Percentiles rank a stretch among this genome's conserved stretches.
Conservation (phyloP, 2,113 vertebrate genomes). For the Nothoprocta pentlandii region DNA sequence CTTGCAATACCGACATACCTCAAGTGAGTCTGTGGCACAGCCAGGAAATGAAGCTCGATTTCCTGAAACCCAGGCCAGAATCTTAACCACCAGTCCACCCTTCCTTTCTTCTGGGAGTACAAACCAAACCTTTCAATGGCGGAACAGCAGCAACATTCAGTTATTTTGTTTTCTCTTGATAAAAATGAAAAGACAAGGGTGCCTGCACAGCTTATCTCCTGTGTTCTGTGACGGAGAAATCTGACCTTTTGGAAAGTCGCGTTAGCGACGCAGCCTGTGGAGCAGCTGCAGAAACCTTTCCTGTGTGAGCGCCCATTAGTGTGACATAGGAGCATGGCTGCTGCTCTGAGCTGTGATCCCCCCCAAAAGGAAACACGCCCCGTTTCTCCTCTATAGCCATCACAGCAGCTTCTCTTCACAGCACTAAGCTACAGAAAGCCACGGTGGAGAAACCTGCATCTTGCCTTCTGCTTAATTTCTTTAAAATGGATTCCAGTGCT, state of each 20-base stretch:
- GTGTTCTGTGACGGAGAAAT: neutral
- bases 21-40: neutral
- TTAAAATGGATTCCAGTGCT: neutral
- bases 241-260: neutral
- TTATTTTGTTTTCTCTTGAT: neutral
- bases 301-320: neutral
- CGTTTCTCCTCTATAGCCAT: neutral
- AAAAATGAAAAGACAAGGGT: neutral
- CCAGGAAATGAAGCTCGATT: neutral
- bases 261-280: neutral
- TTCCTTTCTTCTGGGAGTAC: neutral
- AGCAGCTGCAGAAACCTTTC: neutral
- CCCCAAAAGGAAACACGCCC: neutral
- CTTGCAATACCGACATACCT: neutral
- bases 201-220: neutral
- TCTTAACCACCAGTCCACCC: neutral
- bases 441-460: neutral
- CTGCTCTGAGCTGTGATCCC: neutral
- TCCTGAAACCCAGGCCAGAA: neutral
- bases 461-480: neutral
- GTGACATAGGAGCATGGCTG: too few species aligned
- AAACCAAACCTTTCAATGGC: neutral
- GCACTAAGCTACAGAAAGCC: neutral
- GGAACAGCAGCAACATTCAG: neutral
- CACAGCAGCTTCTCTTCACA: fast-evolving